Evolutionary conservation across 2,113 vertebrate genomes (phyloP).

Genomic region (Lycaon pictus): DNA sequence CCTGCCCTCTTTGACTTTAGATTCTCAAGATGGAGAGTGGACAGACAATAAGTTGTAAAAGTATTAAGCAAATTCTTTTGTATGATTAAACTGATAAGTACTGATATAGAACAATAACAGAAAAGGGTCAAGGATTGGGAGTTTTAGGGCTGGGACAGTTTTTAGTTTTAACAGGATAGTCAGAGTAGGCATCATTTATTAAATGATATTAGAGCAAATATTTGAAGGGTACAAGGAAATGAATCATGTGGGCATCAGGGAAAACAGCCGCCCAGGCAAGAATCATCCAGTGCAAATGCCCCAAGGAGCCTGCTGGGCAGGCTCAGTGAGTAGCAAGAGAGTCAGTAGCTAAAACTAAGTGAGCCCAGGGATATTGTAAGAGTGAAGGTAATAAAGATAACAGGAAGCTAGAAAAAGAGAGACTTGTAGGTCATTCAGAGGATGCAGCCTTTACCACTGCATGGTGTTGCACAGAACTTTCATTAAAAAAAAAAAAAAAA

Average conservation of each 20-base stretch:
- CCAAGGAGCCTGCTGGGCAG: neutral
- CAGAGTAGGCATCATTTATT: neutral
- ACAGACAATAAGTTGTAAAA: neutral
- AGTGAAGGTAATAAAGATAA: neutral
- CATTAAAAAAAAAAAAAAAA: neutral
- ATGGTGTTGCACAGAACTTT: neutral
- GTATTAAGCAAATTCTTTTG: neutral
- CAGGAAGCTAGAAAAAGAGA: neutral
- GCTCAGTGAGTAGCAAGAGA: neutral
- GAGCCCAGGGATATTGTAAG: neutral
- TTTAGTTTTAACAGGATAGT: neutral
- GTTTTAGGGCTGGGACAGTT: neutral
- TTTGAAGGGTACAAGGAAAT: neutral
- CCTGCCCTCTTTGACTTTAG: neutral
- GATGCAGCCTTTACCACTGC: neutral
- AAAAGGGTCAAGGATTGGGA: neutral
- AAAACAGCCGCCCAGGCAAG: neutral
- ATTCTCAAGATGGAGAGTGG: neutral
- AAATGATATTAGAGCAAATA: neutral
- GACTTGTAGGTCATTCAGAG: neutral
- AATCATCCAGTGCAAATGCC: neutral
- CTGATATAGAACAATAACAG: neutral
- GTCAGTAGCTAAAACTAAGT: neutral
- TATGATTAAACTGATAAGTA: neutral
- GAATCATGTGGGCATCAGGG: neutral